Percentiles rank a stretch among this genome's conserved stretches.
These are phyloP conservation scores for Mystacornis crossleyi DNA, from an alignment of 2,113 vertebrate species.

Conservation along the genomic window DNA sequence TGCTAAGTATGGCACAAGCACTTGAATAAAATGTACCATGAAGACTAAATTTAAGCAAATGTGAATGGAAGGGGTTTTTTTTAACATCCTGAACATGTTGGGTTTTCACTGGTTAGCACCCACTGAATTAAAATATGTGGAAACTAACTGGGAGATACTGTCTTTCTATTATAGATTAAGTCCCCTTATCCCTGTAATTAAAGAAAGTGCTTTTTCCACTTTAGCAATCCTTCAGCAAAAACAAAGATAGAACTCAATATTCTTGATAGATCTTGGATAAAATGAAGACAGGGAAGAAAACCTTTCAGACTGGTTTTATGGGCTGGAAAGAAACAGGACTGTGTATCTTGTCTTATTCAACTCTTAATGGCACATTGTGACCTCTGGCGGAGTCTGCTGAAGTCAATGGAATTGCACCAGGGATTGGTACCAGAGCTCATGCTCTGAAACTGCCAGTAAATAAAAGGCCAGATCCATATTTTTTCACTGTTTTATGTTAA, in stretches of 20 bases:
- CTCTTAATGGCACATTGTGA: neutral
- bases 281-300: conserved; percentile 11
- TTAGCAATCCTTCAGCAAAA: neutral
- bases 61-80: neutral
- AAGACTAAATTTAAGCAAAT: neutral
- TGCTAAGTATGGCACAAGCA: neutral
- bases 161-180: neutral
- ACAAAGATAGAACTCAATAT: conserved; percentile 19
- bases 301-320: conserved; percentile 1
- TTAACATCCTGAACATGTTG: neutral
- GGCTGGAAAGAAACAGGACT: neutral
- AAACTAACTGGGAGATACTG: neutral
- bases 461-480: neutral
- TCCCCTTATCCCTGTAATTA: neutral
- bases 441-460: neutral
- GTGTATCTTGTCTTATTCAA: neutral
- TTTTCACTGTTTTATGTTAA: neutral
- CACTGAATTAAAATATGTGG: neutral
- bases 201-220: neutral
- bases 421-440: neutral
- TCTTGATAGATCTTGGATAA: conserved; percentile 23
- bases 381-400: neutral
- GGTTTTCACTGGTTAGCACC: neutral
- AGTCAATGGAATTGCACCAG: neutral
- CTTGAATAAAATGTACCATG: neutral